Conservation (phyloP, 2,888 invertebrate genomes). For the Xanthia togata region DNA sequence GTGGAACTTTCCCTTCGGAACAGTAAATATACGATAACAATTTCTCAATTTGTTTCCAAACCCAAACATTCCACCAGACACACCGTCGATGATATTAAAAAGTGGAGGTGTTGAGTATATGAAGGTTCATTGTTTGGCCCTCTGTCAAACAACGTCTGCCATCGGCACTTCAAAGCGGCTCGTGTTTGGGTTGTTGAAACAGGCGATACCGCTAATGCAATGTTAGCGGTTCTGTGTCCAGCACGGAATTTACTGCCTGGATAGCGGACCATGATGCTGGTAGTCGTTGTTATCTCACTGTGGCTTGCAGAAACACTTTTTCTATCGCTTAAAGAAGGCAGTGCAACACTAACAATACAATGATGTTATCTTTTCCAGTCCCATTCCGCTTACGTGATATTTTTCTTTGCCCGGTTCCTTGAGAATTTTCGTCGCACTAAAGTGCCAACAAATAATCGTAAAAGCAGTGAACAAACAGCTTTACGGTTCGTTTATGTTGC, state of each 20-base stretch:
- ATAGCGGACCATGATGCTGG: conserved; percentile 47
- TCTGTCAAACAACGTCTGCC: conserved; percentile 82
- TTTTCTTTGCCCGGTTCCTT: conserved; percentile 53
- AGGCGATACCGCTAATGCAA: conserved; percentile 84
- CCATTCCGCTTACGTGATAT: conserved; percentile 61
- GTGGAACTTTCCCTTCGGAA: conserved; percentile 69
- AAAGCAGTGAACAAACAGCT: conserved; percentile 78
- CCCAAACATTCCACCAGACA: conserved; percentile 77
- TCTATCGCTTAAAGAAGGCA: conserved; percentile 38
- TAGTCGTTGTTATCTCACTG: conserved; percentile 50
- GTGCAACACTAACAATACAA: conserved; percentile 45
- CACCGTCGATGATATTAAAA: conserved; percentile 83
- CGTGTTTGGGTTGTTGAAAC: conserved; percentile 77
- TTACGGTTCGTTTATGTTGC: conserved; percentile 79
- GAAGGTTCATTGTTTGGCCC: conserved; percentile 83
- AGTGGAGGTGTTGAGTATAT: conserved; percentile 84
- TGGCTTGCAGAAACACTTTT: conserved; percentile 48
- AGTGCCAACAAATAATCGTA: conserved; percentile 76
- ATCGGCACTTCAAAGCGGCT: conserved; percentile 82
- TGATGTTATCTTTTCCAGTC: conserved; percentile 51
- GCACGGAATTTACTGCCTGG: conserved; percentile 61
- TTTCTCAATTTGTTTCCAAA: conserved; percentile 79
- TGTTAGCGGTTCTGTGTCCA: conserved; percentile 73
- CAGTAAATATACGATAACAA: conserved; percentile 75
- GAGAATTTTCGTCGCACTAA: conserved; percentile 65